Evolutionary conservation across 2,113 vertebrate genomes (phyloP).

Genomic region (Phyllostomus hastatus): DNA sequence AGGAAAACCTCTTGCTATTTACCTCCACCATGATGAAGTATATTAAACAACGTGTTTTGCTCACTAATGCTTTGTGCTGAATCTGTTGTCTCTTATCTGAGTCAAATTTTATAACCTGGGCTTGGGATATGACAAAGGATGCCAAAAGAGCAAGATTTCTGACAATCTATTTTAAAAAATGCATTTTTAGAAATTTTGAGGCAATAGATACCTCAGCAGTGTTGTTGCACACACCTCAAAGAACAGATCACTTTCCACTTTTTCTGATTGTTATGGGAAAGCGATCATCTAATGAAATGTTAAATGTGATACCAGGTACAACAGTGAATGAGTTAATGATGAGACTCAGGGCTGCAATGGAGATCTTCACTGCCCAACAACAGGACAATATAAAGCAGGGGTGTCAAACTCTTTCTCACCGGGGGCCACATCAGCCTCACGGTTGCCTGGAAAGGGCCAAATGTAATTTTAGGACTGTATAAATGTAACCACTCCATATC

Average conservation of each 20-base stretch:
- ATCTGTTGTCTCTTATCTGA: conserved; percentile 97
- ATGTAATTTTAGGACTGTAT: no score
- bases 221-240: conserved; percentile 97
- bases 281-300: conserved; percentile 98
- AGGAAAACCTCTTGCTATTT: conserved; percentile 98
- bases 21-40: conserved; percentile 99
- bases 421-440: no score
- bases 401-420: no score
- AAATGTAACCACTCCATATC: no score
- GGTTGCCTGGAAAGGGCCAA: no score
- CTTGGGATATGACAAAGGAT: conserved; percentile 99
- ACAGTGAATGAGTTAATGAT: no score
- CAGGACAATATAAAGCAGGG: no score
- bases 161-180: conserved; percentile 67
- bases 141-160: conserved; percentile 98
- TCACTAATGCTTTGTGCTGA: conserved; percentile 99
- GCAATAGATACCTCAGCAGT: conserved; percentile 94
- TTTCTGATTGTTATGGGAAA: conserved; percentile 99
- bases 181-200: no score
- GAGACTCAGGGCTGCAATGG: no score
- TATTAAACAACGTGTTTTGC: conserved; percentile 99
- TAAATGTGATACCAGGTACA: conserved; percentile 99
- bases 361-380: no score
- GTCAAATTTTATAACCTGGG: conserved; percentile 99
- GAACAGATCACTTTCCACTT: conserved; percentile 98